Evolutionary conservation across 1,140 invertebrate species (phyloP), one percentile per base, ranked within the genome.

Genomic region (Zaprionus nigranus): DNA sequence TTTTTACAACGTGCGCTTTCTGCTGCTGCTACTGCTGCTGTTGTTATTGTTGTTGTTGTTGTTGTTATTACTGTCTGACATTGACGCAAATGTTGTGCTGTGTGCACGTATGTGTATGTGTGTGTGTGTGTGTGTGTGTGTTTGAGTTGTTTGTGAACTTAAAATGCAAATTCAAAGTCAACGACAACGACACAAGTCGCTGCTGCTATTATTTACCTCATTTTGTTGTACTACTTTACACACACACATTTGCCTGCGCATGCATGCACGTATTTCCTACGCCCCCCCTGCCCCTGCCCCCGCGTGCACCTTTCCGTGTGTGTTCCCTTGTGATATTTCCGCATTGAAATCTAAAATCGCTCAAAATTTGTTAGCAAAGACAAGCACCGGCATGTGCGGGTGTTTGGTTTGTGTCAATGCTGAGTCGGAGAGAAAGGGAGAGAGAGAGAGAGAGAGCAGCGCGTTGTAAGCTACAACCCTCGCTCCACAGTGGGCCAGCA

Each of bases 1-100:
- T 88, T 88, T 84, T 87, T 87, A 87, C 84, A 87, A 90, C 81
- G 84, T 87, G 77, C 73, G 56, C 61, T 65, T 72, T 60, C 56
- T 46, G 34, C 17, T 65, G 28, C 7, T 43, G n/a, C 4, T 53
- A 11, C 56, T 75, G 57, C 57, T 68, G 57, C 49, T 75, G 57
- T 62, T 68, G 36, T 56, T 69, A 36, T 57, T 46, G 26, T 40
- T 54, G 36, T 43, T 67, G 58, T 49, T 67, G 46, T 54, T 78
- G 65, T 75, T 81, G 51, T 62, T 71, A 30, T 65, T 72, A 46
- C 51, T 64, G 79, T 69, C 67, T 81, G 79, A 82, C 83, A 82
- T 87, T 88, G 84, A 90, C 84, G 85, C 58, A 84, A 88, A 81
- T 69, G 78, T 69, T 84, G 43, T 56, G 70, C n/a, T 28, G 22